A percentile compares a stretch with the other conserved stretches of the same genome.
phyloP scores from a whole-genome alignment of 30 jellyfish, hydroid and myxozoan genomes.

The Aurelia sp. region DNA sequence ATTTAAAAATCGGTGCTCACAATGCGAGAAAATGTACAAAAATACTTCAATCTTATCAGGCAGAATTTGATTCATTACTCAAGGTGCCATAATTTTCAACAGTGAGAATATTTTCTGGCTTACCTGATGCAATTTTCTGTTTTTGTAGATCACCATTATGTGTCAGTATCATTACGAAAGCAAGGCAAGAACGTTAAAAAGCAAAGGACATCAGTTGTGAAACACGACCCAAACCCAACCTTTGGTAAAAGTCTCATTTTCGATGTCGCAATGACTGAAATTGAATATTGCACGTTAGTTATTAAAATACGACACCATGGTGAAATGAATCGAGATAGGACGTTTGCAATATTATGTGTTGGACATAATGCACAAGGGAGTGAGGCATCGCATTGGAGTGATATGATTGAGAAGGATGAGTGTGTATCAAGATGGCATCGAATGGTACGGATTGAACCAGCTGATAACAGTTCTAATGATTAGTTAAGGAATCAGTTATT shows the following conservation, averaged over 20 bases:
- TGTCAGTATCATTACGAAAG: slow-evolving; percentile 81
- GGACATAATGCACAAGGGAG: slow-evolving; percentile 86
- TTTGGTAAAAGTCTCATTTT: slow-evolving; percentile 81
- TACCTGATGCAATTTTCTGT: neutral
- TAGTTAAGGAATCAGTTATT: neutral
- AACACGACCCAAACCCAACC: slow-evolving; percentile 98
- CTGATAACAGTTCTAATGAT: slow-evolving; percentile 53
- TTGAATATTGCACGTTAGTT: slow-evolving; percentile 80
- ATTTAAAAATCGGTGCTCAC: no score
- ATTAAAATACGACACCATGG: slow-evolving; percentile 95
- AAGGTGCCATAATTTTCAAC: no score
- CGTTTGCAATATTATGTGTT: slow-evolving; percentile 92
- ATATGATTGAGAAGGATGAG: slow-evolving; percentile 86
- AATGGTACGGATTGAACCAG: slow-evolving; percentile 93
- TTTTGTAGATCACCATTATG: slow-evolving; percentile 93
- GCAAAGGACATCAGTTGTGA: slow-evolving; percentile 91
- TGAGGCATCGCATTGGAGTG: slow-evolving; percentile 98
- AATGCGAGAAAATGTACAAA: no score
- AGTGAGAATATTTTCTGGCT: no score
- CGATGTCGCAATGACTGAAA: slow-evolving; percentile 72
- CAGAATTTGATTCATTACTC: no score
- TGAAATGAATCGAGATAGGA: slow-evolving; percentile 90
- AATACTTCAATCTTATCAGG: no score
- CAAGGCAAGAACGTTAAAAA: slow-evolving; percentile 81
- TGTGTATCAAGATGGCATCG: slow-evolving; percentile 98